Percentiles rank a stretch among this genome's conserved stretches.
Conservation (phyloP, 2,888 invertebrate genomes). For the Pristionchus mayeri region DNA sequence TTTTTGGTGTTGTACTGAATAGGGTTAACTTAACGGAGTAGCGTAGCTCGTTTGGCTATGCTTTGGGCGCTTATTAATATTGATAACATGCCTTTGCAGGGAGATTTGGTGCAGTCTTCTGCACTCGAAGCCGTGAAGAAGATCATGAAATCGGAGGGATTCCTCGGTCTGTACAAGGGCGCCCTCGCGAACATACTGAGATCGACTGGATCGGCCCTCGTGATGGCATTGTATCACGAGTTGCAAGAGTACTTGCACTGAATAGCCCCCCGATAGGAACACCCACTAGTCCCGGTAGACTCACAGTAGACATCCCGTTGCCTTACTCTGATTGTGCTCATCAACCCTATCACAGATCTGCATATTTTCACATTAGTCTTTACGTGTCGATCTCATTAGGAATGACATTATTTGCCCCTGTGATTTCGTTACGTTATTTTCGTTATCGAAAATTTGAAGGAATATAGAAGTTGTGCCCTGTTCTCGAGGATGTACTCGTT, state of each 20-base stretch:
- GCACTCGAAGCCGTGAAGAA: conserved; percentile 34
- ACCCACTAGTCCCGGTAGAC: background rate
- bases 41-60: too few relatives aligned
- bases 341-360: background rate
- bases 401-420: background rate
- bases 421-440: background rate
- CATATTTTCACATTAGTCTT: background rate
- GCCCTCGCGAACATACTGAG: conserved; percentile 35
- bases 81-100: conserved; percentile 44
- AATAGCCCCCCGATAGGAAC: background rate
- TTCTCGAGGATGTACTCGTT: background rate
- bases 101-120: conserved; percentile 25
- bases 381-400: conserved; percentile 8
- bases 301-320: background rate
- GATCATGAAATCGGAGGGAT: conserved; percentile 31
- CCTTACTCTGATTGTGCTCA: background rate
- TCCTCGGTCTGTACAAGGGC: conserved; percentile 46
- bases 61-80: too few relatives aligned
- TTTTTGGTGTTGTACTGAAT: too few relatives aligned
- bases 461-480: background rate
- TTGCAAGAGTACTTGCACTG: conserved; percentile 36
- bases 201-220: conserved; percentile 48
- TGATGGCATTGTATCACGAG: conserved; percentile 49
- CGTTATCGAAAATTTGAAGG: background rate
- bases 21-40: too few relatives aligned